These are phyloP conservation scores for Digitonthophagus gazella DNA, from an alignment of 2,888 invertebrate genomes.

Conservation along the genomic window DNA sequence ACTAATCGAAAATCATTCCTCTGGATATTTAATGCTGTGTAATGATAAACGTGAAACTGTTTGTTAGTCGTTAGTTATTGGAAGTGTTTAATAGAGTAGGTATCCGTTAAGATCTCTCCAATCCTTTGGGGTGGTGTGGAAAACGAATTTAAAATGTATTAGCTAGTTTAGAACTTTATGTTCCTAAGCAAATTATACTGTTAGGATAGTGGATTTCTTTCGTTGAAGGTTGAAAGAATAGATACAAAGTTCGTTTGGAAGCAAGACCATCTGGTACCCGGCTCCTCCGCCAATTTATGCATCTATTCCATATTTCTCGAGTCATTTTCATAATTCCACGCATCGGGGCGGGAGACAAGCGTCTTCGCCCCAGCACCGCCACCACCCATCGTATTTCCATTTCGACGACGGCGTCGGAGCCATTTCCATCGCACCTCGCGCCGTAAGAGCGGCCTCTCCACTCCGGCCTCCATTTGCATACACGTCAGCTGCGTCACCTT, in stretches of 20 bases:
- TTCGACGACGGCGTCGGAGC: slow-evolving; percentile 37
- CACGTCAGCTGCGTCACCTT: slow-evolving; percentile 55
- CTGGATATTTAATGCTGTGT: neutral
- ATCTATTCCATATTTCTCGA: slow-evolving; percentile 54
- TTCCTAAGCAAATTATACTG: too few relatives aligned
- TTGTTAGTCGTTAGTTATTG: neutral
- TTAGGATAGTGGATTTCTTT: too few relatives aligned
- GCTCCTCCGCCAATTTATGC: slow-evolving; percentile 47
- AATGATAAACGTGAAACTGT: neutral
- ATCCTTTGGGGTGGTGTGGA: neutral
- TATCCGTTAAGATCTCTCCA: neutral
- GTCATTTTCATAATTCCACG: slow-evolving; percentile 54
- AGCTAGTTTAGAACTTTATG: too few relatives aligned
- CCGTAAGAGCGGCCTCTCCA: slow-evolving; percentile 32
- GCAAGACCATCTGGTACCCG: slow-evolving; percentile 27
- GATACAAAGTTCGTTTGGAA: slow-evolving; percentile 9
- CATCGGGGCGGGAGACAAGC: slow-evolving; percentile 50
- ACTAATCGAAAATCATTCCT: too few relatives aligned
- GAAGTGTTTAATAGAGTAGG: neutral
- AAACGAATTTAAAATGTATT: neutral
- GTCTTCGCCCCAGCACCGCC: slow-evolving; percentile 32
- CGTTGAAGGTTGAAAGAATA: neutral
- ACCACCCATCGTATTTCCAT: slow-evolving; percentile 51
- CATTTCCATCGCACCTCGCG: slow-evolving; percentile 19
- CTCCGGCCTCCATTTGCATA: slow-evolving; percentile 51